Base-by-base conservation (phyloP, 2,888 invertebrate genomes). In the Spisula subtruncata region DNA sequence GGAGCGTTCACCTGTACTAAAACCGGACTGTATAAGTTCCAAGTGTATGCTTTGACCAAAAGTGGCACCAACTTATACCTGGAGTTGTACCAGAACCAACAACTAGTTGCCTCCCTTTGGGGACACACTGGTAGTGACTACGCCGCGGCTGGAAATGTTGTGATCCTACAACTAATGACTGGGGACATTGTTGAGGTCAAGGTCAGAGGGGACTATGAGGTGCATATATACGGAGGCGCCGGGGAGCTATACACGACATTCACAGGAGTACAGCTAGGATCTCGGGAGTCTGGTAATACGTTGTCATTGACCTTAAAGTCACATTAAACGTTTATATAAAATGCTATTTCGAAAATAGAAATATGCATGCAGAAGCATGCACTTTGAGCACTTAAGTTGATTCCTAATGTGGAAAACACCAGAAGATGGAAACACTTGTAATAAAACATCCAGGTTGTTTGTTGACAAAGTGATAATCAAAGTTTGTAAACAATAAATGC, bases 81-180 rank as follows among this genome's bases (percentile, higher is more conserved):
- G 0, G 92, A 93, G 32, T 75, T 92, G 4, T 93, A 90, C 56
- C 75, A 84, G 16, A 92, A 92, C 79, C 51, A 85, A 16, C 81
- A 87, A 25, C 89, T 92, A 12, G 88, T 92, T 0, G 90, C 90
- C 16, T 87, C 92, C 6, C 87, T 90, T 0, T 93, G 89, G 80
- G 93, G 88, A 0, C 90, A 93, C 75, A 93, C 91, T 6, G 41
- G 82, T 0, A 86, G 83, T 18, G 91, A 92, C 32, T 92, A 85
- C 16, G 93, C 91, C 16, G 90, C 92, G 71, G 90, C 92, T 32
- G 93, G 91, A 16, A 93, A 93, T 83, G 88, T 90, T 16, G 93
- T 89, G 41, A 87, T 93, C 5, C 60, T 93, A 12, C 84, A 86
- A 51, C 83, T 93, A 32, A 56, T 81, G 48, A 48, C 35, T 0